These are phyloP conservation scores for Entelurus aequoreus DNA, from an alignment of 2,113 vertebrate genomes.

Conservation along the genomic window DNA sequence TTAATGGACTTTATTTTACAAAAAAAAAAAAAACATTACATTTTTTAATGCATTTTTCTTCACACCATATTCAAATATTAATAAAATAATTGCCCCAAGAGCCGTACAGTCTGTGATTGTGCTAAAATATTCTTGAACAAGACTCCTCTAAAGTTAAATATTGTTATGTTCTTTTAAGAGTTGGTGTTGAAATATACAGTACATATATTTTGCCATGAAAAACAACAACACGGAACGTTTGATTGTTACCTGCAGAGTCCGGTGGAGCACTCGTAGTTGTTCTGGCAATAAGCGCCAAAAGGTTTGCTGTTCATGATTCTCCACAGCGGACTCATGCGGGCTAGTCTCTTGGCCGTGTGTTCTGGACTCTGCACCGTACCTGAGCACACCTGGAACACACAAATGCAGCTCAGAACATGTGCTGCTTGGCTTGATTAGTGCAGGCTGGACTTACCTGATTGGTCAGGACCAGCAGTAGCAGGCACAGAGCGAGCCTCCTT, in stretches of 20 bases:
- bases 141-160: no score
- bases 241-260: constrained; percentile 67
- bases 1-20: background rate
- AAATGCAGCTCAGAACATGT: background rate
- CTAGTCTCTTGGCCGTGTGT: background rate
- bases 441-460: background rate
- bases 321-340: constrained; percentile 75
- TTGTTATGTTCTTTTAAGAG: no score
- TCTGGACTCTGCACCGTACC: constrained; percentile 3
- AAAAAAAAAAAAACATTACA: background rate
- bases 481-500: background rate
- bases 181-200: background rate
- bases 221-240: no score
- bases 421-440: background rate
- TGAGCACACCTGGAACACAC: constrained; percentile 45
- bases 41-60: no score
- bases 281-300: constrained; percentile 68
- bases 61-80: background rate
- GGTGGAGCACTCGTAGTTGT: constrained; percentile 72
- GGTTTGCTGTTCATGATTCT: constrained; percentile 75
- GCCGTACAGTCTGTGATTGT: background rate
- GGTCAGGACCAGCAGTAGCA: background rate
- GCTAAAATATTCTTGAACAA: background rate
- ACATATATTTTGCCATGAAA: background rate
- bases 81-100: no score